Evolutionary conservation across 2,888 invertebrate species (phyloP).

Genomic region (Willowsia nigromaculata): DNA sequence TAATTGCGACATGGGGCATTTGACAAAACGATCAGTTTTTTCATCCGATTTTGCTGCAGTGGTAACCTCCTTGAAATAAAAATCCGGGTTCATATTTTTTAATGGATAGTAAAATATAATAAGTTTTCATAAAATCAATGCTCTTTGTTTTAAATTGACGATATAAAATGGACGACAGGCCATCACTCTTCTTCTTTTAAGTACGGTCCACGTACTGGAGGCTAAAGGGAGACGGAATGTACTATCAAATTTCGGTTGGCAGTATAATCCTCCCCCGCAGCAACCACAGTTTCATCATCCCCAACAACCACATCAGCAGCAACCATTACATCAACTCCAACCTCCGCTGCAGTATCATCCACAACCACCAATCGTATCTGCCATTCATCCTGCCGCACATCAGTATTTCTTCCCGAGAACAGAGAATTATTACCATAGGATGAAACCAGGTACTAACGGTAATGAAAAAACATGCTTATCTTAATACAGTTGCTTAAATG

Average conservation of each 20-base stretch:
- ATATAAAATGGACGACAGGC: conserved; percentile 9
- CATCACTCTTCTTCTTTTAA: conserved; percentile 12
- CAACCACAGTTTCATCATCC: conserved; percentile 1
- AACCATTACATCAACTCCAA: neutral
- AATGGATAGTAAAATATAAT: too few relatives aligned
- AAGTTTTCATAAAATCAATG: too few relatives aligned
- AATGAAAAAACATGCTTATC: conserved; percentile 59
- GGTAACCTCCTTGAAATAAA: too few relatives aligned
- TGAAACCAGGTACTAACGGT: conserved; percentile 77
- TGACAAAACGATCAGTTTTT: too few relatives aligned
- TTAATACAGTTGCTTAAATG: conserved; percentile 61
- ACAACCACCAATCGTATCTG: conserved; percentile 44
- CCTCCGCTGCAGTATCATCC: neutral
- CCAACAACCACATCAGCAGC: neutral
- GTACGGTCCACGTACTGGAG: neutral
- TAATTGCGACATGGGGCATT: too few relatives aligned
- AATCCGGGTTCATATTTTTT: too few relatives aligned
- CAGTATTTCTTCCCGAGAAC: conserved; percentile 77
- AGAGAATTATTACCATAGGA: conserved; percentile 78
- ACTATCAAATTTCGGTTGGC: conserved; percentile 51
- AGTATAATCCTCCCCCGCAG: conserved; percentile 31
- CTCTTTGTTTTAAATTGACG: too few relatives aligned
- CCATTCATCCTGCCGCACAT: conserved; percentile 63
- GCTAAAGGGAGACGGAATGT: conserved; percentile 52
- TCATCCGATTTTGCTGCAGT: too few relatives aligned